Evolutionary conservation across 2,113 vertebrate species (phyloP).

Genomic region (Baryphthengus martii): DNA sequence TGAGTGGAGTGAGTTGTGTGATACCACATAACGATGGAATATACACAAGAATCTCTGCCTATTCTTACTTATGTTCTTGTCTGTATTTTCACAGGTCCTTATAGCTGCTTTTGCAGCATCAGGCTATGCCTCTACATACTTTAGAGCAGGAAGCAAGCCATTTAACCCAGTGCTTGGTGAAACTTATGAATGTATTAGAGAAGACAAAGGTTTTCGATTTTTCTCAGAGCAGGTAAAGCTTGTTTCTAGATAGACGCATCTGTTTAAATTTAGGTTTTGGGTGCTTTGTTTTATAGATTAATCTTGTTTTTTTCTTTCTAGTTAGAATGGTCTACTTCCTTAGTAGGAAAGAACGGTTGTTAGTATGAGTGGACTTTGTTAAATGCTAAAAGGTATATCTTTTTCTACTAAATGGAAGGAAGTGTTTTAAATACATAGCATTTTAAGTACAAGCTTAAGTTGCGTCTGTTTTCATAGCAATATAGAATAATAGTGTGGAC

Average conservation of each 20-base stretch:
- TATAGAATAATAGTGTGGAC: background rate
- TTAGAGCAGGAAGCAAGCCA: slow-evolving; percentile 98
- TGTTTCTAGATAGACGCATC: background rate
- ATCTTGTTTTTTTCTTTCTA: background rate
- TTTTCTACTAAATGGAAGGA: background rate
- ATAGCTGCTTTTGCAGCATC: slow-evolving; percentile 97
- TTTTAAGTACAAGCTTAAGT: background rate
- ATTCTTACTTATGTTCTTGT: background rate
- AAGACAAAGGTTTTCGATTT: slow-evolving; percentile 98
- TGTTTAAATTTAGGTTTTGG: background rate
- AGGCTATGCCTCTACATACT: slow-evolving; percentile 96
- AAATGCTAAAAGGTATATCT: background rate
- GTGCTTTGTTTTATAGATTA: background rate
- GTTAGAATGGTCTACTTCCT: background rate
- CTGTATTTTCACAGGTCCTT: slow-evolving; percentile 82
- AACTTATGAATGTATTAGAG: slow-evolving; percentile 96
- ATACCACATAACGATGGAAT: background rate
- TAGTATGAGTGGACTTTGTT: background rate
- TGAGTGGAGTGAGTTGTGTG: background rate
- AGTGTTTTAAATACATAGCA: background rate
- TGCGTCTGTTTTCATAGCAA: background rate
- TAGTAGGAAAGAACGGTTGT: background rate
- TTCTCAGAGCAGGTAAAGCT: slow-evolving; percentile 92
- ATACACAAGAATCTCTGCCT: background rate
- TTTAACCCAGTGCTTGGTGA: slow-evolving; percentile 98